These are phyloP conservation scores for Bombyx mandarina DNA, from an alignment of 1,140 invertebrate species.

Conservation along the genomic window DNA sequence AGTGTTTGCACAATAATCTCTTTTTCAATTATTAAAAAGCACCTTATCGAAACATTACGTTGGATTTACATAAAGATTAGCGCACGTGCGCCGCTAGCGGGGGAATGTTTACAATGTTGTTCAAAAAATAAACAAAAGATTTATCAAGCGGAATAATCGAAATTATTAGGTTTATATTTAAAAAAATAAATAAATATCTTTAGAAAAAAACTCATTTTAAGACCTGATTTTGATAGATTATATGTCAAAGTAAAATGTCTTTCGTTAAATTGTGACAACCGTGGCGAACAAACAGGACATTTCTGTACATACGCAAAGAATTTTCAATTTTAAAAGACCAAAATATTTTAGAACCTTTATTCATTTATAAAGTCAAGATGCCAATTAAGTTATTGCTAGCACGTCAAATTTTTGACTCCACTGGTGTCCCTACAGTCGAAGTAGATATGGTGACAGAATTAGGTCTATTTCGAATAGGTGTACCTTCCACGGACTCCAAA, in stretches of 20 bases:
- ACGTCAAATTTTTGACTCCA: conserved; percentile 96
- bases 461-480: conserved; percentile 93
- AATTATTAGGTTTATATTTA: not conserved
- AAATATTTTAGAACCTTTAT: too few species aligned
- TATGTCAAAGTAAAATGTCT: too few species aligned
- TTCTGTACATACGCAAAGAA: too few species aligned
- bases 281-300: too few species aligned
- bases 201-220: too few species aligned
- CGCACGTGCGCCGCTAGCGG: conserved; percentile 36
- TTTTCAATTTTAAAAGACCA: too few species aligned
- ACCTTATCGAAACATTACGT: conserved; percentile 59
- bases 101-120: conserved; percentile 1
- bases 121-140: not conserved
- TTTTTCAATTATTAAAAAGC: conserved; percentile 64
- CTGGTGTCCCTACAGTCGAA: conserved; percentile 97
- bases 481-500: conserved; percentile 95
- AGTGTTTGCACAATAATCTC: conserved; percentile 27
- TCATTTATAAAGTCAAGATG: conserved; percentile 56
- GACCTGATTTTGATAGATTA: too few species aligned
- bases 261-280: too few species aligned
- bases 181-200: too few species aligned
- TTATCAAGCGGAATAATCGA: too few species aligned
- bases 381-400: conserved; percentile 87
- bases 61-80: conserved; percentile 59
- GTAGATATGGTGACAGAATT: conserved; percentile 87